Percentiles rank a stretch among this genome's conserved stretches.
Evolutionary conservation across 2,888 invertebrate genomes (phyloP).

Genomic region (Chrysina gloriosa): DNA sequence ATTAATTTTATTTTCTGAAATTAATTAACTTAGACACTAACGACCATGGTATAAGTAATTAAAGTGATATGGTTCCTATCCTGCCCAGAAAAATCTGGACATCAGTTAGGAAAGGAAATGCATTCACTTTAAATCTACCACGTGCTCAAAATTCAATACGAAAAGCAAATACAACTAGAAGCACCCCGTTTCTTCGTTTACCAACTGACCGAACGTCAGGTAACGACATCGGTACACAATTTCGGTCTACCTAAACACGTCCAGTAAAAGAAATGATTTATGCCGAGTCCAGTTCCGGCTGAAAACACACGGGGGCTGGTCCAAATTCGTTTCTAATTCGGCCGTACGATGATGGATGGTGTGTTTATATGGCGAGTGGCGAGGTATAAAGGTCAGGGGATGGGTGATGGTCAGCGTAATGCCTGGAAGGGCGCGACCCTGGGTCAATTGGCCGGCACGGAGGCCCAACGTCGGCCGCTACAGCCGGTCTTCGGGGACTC

Average conservation of each 20-base stretch:
- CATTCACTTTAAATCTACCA: neutral
- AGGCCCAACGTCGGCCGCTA: slow-evolving; percentile 44
- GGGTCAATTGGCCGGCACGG: slow-evolving; percentile 64
- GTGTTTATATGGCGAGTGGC: slow-evolving; percentile 59
- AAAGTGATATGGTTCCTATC: too few relatives aligned
- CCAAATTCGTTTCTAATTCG: slow-evolving; percentile 62
- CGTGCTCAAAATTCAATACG: neutral
- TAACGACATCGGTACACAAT: neutral
- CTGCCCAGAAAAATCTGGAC: too few relatives aligned
- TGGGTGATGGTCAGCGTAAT: slow-evolving; percentile 65
- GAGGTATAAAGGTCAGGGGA: slow-evolving; percentile 65
- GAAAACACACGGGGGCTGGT: slow-evolving; percentile 50
- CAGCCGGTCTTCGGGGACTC: slow-evolving; percentile 33
- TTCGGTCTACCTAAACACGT: neutral
- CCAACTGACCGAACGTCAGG: too few relatives aligned
- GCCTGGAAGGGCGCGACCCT: slow-evolving; percentile 62
- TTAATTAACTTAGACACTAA: too few relatives aligned
- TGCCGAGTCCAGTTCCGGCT: slow-evolving; percentile 42
- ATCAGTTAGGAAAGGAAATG: too few relatives aligned
- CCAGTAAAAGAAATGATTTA: slow-evolving; percentile 24
- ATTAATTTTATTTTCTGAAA: too few relatives aligned
- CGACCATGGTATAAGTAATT: too few relatives aligned
- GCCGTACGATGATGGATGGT: slow-evolving; percentile 43
- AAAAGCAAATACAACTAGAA: neutral
- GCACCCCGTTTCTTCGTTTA: neutral